Conservation (phyloP, 2,797 vertebrate genomes). For the Sylvia borin region DNA sequence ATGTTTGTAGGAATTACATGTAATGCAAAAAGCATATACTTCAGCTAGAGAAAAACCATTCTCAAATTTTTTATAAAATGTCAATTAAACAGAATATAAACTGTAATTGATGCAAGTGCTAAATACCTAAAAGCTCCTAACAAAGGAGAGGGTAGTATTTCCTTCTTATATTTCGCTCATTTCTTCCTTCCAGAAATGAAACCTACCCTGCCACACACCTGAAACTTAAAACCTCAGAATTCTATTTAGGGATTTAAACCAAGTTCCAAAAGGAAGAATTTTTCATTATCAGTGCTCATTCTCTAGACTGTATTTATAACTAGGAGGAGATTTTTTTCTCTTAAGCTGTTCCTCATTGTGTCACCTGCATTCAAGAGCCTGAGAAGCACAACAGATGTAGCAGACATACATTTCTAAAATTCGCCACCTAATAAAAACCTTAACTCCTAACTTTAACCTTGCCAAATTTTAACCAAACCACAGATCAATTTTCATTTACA, state of each 20-base stretch:
- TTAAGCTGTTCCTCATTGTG: not conserved
- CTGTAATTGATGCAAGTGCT: not conserved
- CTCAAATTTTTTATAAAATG: not conserved
- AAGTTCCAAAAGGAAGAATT: conserved; percentile 9
- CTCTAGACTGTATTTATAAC: not conserved
- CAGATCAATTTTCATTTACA: not conserved
- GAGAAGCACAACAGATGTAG: not conserved
- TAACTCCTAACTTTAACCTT: not conserved
- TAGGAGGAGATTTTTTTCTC: not conserved
- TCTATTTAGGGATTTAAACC: conserved; percentile 2
- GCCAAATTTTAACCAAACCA: not conserved
- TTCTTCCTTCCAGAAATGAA: conserved; percentile 23
- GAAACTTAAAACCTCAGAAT: conserved; percentile 21
- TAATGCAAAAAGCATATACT: conserved; percentile 28
- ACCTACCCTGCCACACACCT: not conserved
- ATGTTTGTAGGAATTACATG: not conserved
- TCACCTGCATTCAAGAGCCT: not conserved
- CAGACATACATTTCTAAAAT: not conserved
- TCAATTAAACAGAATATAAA: conserved; percentile 31
- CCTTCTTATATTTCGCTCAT: not conserved
- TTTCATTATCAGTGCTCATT: not conserved
- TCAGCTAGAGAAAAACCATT: not conserved
- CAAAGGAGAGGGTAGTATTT: not conserved
- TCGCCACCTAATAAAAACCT: not conserved
- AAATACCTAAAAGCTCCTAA: not conserved